phyloP scores from a whole-genome alignment of 2,797 vertebrate genomes.

The Tiaroga cobitis region DNA sequence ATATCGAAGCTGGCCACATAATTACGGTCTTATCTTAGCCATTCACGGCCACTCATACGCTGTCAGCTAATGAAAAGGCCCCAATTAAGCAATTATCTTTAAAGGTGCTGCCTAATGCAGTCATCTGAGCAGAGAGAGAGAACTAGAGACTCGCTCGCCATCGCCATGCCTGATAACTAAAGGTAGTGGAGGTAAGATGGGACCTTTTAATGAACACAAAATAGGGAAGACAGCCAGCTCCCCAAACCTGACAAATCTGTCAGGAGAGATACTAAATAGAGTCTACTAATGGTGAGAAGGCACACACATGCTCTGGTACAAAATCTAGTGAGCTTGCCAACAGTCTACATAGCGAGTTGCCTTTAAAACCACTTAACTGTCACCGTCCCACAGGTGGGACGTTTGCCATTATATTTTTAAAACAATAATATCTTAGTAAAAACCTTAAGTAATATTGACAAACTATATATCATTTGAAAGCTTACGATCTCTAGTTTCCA shows the following conservation, averaged over 20 bases:
- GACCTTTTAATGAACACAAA: constrained; percentile 38
- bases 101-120: constrained; percentile 78
- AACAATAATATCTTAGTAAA: too few relatives aligned
- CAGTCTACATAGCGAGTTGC: neutral
- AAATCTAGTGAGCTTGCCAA: neutral
- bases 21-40: constrained; percentile 79
- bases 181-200: constrained; percentile 60
- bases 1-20: constrained; percentile 70
- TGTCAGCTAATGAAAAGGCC: constrained; percentile 77
- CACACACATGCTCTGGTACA: neutral
- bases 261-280: constrained; percentile 21
- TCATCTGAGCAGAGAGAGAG: constrained; percentile 72
- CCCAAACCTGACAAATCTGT: constrained; percentile 40
- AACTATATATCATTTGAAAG: too few relatives aligned
- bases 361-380: too few relatives aligned
- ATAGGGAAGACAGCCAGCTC: neutral
- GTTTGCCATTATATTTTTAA: too few relatives aligned
- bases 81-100: constrained; percentile 84
- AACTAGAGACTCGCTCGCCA: constrained; percentile 53
- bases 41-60: constrained; percentile 70
- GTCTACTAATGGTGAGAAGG: neutral
- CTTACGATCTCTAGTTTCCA: too few relatives aligned
- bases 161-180: constrained; percentile 72
- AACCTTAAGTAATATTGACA: too few relatives aligned
- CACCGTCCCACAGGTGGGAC: too few relatives aligned